A percentile compares a stretch with the other conserved stretches of the same genome.
Evolutionary conservation across 2,113 vertebrate species (phyloP).

Genomic region (Lates calcarifer): DNA sequence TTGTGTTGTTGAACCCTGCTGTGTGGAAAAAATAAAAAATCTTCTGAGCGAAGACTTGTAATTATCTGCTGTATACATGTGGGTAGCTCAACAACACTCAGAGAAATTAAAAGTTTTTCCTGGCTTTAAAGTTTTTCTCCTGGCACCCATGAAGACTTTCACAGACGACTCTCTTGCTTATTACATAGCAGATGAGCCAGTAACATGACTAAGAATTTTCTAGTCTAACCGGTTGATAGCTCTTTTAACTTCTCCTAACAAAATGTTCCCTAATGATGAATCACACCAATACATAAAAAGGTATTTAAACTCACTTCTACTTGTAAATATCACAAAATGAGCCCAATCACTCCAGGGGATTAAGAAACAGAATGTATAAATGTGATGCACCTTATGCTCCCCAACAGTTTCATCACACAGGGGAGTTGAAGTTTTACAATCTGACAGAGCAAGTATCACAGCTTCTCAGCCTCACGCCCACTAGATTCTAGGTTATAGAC

Average conservation of each 20-base stretch:
- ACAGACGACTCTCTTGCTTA: slow-evolving; percentile 26
- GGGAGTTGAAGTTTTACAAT: slow-evolving; percentile 41
- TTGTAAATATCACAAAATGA: slow-evolving; percentile 40
- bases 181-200: slow-evolving; percentile 43
- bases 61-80: slow-evolving; percentile 31
- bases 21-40: slow-evolving; percentile 14
- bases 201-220: slow-evolving; percentile 33
- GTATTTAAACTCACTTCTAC: slow-evolving; percentile 29
- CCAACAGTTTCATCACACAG: slow-evolving; percentile 40
- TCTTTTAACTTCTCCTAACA: slow-evolving; percentile 11
- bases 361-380: slow-evolving; percentile 13
- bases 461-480: slow-evolving; percentile 46
- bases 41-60: slow-evolving; percentile 32
- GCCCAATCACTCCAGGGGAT: slow-evolving; percentile 30
- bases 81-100: slow-evolving; percentile 11
- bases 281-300: slow-evolving; percentile 9
- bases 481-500: slow-evolving; percentile 54
- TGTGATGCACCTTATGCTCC: slow-evolving; percentile 9
- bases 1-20: slow-evolving; percentile 45
- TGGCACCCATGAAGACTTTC: slow-evolving; percentile 31
- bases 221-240: slow-evolving; percentile 37
- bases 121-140: slow-evolving; percentile 29
- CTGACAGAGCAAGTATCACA: slow-evolving; percentile 46
- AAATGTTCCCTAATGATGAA: slow-evolving; percentile 51
- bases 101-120: slow-evolving; percentile 43